Conservation (phyloP, 2,113 vertebrate genomes). For the Felis catus region F.catus_Fca126_mat1.0 CM031420.1:150224001-150224500, state of each 20-base stretch:
- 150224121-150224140: neutral
- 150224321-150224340: neutral
- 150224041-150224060: neutral
- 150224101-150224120: neutral
- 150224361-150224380: neutral
- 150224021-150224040: neutral
- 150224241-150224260: neutral
- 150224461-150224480: too few relatives aligned
- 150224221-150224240: neutral
- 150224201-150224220: neutral
- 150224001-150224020: conserved; percentile 7
- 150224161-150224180: neutral
- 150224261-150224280: neutral
- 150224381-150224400: neutral
- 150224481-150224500: too few relatives aligned
- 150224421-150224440: neutral
- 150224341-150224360: neutral
- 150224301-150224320: neutral
- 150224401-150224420: neutral
- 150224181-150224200: neutral
- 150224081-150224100: neutral
- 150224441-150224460: neutral
- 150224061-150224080: conserved; percentile 3
- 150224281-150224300: neutral
- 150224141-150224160: conserved; percentile 33